These are phyloP conservation scores for Brachionichthys hirsutus DNA, from an alignment of 2,113 vertebrate genomes.

Conservation along the genomic window DNA sequence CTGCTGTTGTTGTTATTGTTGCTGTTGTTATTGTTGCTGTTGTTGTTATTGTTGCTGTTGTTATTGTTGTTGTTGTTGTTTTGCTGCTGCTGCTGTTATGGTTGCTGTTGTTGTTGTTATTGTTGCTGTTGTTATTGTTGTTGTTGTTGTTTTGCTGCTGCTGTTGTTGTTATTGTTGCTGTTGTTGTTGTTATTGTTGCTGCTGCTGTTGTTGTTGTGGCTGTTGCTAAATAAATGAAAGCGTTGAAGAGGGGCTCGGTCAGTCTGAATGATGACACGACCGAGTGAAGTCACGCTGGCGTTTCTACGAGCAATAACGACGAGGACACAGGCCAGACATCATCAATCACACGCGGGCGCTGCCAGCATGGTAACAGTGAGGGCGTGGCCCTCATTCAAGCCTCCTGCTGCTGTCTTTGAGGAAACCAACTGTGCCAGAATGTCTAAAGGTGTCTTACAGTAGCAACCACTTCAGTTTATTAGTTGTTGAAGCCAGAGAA, in stretches of 20 bases:
- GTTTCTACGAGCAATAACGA: conserved; percentile 49
- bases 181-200: no score
- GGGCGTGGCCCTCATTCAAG: conserved; percentile 28
- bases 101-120: no score
- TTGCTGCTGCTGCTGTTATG: no score
- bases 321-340: conserved; percentile 57
- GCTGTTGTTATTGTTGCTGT: no score
- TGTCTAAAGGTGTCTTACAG: conserved; percentile 31
- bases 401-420: conserved; percentile 24
- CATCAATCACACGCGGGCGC: conserved; percentile 59
- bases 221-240: not conserved
- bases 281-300: conserved; percentile 39
- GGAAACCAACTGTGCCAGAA: conserved; percentile 39
- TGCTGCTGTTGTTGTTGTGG: no score
- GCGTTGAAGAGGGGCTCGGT: not conserved
- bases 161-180: no score
- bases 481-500: not conserved
- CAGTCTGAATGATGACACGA: conserved; percentile 2
- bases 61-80: no score
- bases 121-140: no score
- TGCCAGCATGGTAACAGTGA: not conserved
- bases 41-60: no score
- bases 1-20: no score
- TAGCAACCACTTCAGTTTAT: not conserved
- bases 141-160: no score